Evolutionary conservation across 2,797 vertebrate genomes (phyloP), one percentile per base, ranked within the genome.

Genomic region (Falco naumanni): DNA sequence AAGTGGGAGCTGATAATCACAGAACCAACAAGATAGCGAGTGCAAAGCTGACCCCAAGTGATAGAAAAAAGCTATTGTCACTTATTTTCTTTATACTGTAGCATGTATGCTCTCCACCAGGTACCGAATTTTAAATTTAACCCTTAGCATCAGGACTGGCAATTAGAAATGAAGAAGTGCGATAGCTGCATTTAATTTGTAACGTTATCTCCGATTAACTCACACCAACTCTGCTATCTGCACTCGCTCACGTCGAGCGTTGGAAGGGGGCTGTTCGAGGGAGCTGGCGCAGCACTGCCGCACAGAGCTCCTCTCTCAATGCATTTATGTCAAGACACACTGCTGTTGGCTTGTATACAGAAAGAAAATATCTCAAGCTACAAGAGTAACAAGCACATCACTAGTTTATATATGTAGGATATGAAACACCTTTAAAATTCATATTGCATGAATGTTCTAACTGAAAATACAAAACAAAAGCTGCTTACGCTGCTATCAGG

Each of bases 381-480:
- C 70, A 60, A 13, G 83, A 87, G 66, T 13, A 77, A 89, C 66
- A 80, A 89, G 93, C 37, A 90, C 90, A 71, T 61, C 88, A 54
- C 86, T 66, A 43, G 64, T 45, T 97, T 77, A 70, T 74, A 70
- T 74, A 92, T 15, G 54, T 24, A 92, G 92, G 94, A 87, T 20
- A n/a, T 13, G 66, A 79, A 95, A 91, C 69, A 95, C 71, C 54
- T 72, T 88, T 71, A 70, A 31, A 92, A 96, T 88, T 88, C 70
- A 25, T 64, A 47, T 51, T 79, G 93, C 9, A 25, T 65, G 94
- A 90, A 81, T 81, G 74, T 33, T 90, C 87, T 68, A 89, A 71
- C 64, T 34, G 80, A 91, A 95, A 95, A 87, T 21, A 74, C 86
- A 91, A 93, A 82, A 16, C 79, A 63, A 88, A 95, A 89, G 88